Evolutionary conservation across 1,140 invertebrate species (phyloP), one percentile per base, ranked within the genome.

Genomic region (Drosophila guanche): DNA sequence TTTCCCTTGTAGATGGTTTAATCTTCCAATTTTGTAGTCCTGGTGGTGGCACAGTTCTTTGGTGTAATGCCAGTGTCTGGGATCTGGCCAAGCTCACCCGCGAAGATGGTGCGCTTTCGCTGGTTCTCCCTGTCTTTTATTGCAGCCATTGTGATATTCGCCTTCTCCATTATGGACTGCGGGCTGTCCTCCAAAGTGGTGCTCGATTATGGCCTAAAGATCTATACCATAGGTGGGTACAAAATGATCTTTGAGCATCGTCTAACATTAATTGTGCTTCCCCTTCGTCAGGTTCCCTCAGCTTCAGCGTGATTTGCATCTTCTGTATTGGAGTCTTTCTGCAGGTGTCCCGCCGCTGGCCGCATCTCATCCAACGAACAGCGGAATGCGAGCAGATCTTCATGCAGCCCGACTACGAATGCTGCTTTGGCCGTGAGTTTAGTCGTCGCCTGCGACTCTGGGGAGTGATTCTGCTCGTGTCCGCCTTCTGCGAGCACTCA

Each of bases 221-320:
- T 90, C 8, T 81, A 89, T 23, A 90, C 89, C 14, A 90, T 90
- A 59, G 80, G 89, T 80, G 50, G 57, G 66, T 22, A 40, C 25
- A 22, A 6, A 8, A 14, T n/a, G 2, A 12, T 25, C 8, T 14
- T 5, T n/a, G n/a, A n/a, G n/a, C n/a, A n/a, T 8, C 14, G n/a
- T 50, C 6, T 4, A 3, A 2, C 4, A 8, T 14, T 27, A 0
- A 42, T 40, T 6, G 10, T 12, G 4, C 8, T 2, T 43, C 27
- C 0, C 4, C 7, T 12, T 50, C 25, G 27, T 5, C 45, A 90
- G 89, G 84, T 5, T 76, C 89, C 5, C 79, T 90, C 0, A 90
- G 80, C 51, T 90, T 90, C 29, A 89, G 89, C 62, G 79, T 89
- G 1, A 90, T 88, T 14, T 90, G 88, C 56, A 77, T 89, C 20